Evolutionary conservation across 2,888 invertebrate genomes (phyloP).

Genomic region (Seira ritae): DNA sequence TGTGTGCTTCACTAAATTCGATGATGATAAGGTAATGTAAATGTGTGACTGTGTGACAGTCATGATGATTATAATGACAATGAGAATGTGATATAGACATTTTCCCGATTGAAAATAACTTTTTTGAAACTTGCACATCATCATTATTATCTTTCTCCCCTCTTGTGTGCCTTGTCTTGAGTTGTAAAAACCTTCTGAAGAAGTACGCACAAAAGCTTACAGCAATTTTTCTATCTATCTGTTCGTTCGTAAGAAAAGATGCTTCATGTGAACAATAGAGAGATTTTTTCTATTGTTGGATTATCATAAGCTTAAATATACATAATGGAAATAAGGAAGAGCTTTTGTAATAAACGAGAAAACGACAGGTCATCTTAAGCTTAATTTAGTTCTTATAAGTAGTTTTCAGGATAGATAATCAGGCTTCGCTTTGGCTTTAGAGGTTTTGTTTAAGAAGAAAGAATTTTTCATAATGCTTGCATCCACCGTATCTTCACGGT

Average conservation of each 20-base stretch:
- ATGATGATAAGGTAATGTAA: no score
- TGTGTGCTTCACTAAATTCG: conserved; percentile 27
- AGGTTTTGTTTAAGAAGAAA: no score
- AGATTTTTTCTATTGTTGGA: conserved; percentile 41
- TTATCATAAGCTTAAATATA: conserved; percentile 27
- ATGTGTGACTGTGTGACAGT: conserved; percentile 54
- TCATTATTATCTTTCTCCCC: conserved; percentile 13
- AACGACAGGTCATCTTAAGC: conserved; percentile 36
- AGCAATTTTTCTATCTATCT: no score
- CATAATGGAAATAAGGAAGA: background rate
- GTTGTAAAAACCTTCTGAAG: no score
- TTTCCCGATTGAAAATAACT: no score
- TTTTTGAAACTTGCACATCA: conserved; percentile 24
- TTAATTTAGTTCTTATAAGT: no score
- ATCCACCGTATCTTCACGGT: no score
- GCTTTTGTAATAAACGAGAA: conserved; percentile 34
- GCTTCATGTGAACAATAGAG: conserved; percentile 41
- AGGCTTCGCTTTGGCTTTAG: no score
- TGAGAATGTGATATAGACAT: conserved; percentile 45
- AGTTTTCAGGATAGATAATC: no score
- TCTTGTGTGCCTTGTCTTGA: no score
- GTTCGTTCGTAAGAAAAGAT: background rate
- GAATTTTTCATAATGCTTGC: no score
- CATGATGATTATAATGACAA: conserved; percentile 58
- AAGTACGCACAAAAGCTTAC: no score